Conservation (phyloP, 2,888 invertebrate species). For the Mimachlamys varia region DNA sequence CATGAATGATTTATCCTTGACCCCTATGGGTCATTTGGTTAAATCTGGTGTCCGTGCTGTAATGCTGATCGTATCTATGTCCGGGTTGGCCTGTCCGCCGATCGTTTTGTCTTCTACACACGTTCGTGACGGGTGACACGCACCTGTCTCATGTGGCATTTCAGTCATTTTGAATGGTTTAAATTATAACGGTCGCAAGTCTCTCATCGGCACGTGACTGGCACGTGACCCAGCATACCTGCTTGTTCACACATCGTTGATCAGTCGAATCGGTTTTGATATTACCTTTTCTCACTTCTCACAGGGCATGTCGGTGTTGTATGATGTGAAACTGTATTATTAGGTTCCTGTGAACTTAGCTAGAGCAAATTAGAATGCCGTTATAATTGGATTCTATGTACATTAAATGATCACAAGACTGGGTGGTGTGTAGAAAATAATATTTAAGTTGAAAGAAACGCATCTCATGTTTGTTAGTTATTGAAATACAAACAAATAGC, state of each 20-base stretch:
- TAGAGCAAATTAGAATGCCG: no score
- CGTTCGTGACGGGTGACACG: not conserved
- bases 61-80: not conserved
- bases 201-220: not conserved
- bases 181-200: slow-evolving; percentile 14
- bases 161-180: not conserved
- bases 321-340: no score
- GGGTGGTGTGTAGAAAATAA: not conserved
- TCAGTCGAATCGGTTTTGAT: not conserved
- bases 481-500: no score
- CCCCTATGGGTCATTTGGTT: slow-evolving; percentile 9
- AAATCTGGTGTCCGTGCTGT: not conserved
- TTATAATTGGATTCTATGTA: no score
- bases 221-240: not conserved
- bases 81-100: not conserved
- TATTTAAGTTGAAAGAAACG: no score
- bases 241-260: slow-evolving; percentile 4
- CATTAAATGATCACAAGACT: not conserved
- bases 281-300: not conserved
- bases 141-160: slow-evolving; percentile 10
- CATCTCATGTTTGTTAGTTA: no score
- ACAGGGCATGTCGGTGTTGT: not conserved
- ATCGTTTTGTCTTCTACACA: not conserved
- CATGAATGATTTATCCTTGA: not conserved
- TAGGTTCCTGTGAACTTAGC: no score